A percentile compares a stretch with the other conserved stretches of the same genome.
These are phyloP conservation scores for Caenorhabditis brenneri DNA, from an alignment of 1,140 invertebrate species.

Conservation along the genomic window DNA sequence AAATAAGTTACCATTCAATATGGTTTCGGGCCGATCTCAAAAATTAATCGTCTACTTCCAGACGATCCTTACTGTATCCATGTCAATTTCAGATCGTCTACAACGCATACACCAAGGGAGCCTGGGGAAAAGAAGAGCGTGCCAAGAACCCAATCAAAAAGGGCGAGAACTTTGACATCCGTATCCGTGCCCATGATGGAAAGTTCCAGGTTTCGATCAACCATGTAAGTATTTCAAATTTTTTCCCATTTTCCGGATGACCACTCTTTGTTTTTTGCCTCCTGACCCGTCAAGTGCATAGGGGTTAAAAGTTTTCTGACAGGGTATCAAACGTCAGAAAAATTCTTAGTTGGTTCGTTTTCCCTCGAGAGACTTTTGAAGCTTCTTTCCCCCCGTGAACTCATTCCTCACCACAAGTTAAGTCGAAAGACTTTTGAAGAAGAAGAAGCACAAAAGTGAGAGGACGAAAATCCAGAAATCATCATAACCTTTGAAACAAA, in stretches of 20 bases:
- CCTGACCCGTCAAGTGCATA: not conserved
- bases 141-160: constrained; percentile 56
- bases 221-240: constrained; percentile 31
- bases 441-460: not conserved
- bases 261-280: too few species aligned
- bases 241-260: too few species aligned
- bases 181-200: constrained; percentile 55
- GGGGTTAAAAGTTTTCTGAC: constrained; percentile 16
- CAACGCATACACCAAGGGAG: constrained; percentile 54
- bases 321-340: constrained; percentile 42
- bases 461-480: not conserved
- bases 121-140: constrained; percentile 57
- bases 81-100: constrained; percentile 55
- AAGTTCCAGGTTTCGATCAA: constrained; percentile 55
- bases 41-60: too few species aligned
- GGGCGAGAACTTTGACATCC: constrained; percentile 55
- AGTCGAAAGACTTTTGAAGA: not conserved
- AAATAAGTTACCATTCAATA: too few species aligned
- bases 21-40: too few species aligned
- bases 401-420: not conserved
- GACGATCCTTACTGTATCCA: too few species aligned
- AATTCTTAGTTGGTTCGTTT: not conserved
- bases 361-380: not conserved
- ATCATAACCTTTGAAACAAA: not conserved
- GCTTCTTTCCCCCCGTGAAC: not conserved